Evolutionary conservation across 2,113 vertebrate genomes (phyloP).

Genomic region (Nematolebias whitei): DNA sequence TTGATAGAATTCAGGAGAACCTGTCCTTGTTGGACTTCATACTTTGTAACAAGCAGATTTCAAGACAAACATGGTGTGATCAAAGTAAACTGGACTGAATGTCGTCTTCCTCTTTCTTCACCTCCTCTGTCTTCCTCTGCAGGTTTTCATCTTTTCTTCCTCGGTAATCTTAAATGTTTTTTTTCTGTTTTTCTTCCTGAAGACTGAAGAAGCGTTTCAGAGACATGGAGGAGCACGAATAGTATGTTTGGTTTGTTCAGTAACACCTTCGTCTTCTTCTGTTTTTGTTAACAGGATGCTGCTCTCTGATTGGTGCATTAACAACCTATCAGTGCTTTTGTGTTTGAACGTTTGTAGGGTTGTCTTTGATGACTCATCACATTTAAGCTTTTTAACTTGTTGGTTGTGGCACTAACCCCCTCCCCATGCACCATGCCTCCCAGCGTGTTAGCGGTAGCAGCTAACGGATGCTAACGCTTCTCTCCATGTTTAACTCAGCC

Average conservation of each 20-base stretch:
- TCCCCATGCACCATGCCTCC: not conserved
- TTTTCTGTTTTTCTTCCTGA: conserved; percentile 43
- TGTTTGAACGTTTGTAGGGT: not conserved
- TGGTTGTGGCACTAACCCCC: conserved; percentile 26
- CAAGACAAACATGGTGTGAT: too few species aligned
- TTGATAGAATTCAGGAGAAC: too few species aligned
- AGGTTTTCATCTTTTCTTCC: not conserved
- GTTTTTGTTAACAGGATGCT: conserved; percentile 40
- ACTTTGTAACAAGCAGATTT: too few species aligned
- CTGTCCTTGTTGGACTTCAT: too few species aligned
- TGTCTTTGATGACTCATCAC: too few species aligned
- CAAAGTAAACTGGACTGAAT: too few species aligned
- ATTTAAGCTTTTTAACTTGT: too few species aligned
- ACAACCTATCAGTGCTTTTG: conserved; percentile 34
- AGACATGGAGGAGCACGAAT: conserved; percentile 87
- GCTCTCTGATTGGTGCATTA: conserved; percentile 47
- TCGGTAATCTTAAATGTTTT: not conserved
- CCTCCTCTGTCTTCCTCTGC: too few species aligned
- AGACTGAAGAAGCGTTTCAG: conserved; percentile 73
- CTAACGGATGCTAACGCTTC: conserved; percentile 38
- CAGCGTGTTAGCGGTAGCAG: conserved; percentile 7
- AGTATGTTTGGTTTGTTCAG: conserved; percentile 81
- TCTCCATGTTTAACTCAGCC: conserved; percentile 56
- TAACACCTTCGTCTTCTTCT: conserved; percentile 30
- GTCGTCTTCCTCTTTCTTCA: too few species aligned